A percentile compares a stretch with the other conserved stretches of the same genome.
Conservation (phyloP, 2,113 vertebrate genomes). For the Centropristis striata region DNA sequence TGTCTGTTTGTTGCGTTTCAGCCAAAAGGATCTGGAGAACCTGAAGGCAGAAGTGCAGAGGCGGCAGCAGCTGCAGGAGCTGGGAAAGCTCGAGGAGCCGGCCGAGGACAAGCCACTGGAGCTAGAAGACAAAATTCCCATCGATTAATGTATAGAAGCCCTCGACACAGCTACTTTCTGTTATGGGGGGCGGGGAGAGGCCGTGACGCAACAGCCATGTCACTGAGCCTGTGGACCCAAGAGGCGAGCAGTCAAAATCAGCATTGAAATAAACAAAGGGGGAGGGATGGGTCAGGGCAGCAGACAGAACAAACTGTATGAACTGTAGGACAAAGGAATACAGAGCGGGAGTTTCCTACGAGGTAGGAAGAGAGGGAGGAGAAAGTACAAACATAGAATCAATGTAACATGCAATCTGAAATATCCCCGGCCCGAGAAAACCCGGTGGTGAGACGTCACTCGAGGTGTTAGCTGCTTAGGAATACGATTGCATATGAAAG, state of each 20-base stretch:
- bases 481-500: constrained; percentile 30
- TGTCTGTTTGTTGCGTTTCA: constrained; percentile 56
- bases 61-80: constrained; percentile 94
- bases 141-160: constrained; percentile 77
- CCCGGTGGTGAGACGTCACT: constrained; percentile 22
- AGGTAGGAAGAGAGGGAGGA: constrained; percentile 51
- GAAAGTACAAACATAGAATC: constrained; percentile 59
- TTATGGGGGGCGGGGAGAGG: constrained; percentile 52
- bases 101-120: constrained; percentile 78
- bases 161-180: constrained; percentile 54
- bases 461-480: constrained; percentile 48
- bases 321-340: constrained; percentile 62
- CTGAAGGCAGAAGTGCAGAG: constrained; percentile 97
- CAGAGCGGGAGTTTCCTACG: constrained; percentile 58
- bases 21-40: constrained; percentile 98
- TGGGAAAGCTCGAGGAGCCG: constrained; percentile 86
- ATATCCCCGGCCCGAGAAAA: constrained; percentile 42
- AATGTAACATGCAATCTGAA: constrained; percentile 72
- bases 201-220: constrained; percentile 71
- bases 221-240: constrained; percentile 76
- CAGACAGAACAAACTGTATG: constrained; percentile 65
- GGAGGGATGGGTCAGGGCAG: constrained; percentile 59
- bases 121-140: constrained; percentile 80
- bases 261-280: constrained; percentile 71
- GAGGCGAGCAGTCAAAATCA: constrained; percentile 76